Evolutionary conservation across 2,113 vertebrate species (phyloP).

Genomic region (Phaetusa simplex): DNA sequence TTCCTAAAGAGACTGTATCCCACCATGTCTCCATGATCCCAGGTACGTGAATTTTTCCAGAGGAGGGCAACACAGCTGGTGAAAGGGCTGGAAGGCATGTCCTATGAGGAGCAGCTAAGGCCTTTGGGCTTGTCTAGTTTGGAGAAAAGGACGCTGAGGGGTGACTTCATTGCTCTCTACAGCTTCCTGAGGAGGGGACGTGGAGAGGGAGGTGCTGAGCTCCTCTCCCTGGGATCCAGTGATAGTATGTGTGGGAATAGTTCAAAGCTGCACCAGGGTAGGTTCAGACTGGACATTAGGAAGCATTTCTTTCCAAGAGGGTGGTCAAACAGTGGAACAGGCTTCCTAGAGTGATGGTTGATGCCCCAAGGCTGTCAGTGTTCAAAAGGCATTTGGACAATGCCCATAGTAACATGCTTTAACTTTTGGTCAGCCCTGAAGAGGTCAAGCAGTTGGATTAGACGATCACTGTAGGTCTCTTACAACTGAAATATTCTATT

Average conservation of each 20-base stretch:
- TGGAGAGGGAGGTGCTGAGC: not conserved
- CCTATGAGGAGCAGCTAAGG: not conserved
- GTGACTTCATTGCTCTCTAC: too few species aligned
- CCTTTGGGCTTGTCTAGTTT: not conserved
- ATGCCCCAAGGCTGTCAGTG: not conserved
- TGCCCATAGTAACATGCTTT: not conserved
- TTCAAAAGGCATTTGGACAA: not conserved
- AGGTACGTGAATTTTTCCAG: not conserved
- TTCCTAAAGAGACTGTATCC: not conserved
- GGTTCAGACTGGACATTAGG: not conserved
- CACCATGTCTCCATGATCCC: not conserved
- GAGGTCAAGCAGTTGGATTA: not conserved
- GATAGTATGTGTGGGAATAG: accelerated
- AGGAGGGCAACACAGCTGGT: not conserved
- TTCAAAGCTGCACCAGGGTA: not conserved
- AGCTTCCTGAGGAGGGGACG: not conserved
- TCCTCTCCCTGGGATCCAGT: not conserved
- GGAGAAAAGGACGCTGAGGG: not conserved
- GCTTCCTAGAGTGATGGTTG: not conserved
- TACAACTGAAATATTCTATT: not conserved
- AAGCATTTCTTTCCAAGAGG: not conserved
- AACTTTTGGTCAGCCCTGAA: not conserved
- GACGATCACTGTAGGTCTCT: not conserved
- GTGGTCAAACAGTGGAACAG: not conserved
- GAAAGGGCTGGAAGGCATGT: not conserved